Conservation (phyloP, 2,888 invertebrate species). For the Electrophaes corylata region DNA sequence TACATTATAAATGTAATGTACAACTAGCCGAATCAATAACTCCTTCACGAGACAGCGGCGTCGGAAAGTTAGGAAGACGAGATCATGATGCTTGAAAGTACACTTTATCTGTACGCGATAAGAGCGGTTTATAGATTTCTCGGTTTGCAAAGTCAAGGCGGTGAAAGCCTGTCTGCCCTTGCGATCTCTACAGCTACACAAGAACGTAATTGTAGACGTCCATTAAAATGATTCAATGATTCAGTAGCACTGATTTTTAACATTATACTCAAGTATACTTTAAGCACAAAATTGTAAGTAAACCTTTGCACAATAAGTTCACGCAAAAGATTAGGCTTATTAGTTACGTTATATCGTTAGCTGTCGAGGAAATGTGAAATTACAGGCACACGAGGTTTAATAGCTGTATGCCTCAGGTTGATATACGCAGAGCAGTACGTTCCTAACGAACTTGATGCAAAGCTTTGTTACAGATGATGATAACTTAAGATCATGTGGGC, state of each 20-base stretch:
- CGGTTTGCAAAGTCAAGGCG: slow-evolving; percentile 59
- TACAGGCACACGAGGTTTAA: too few relatives aligned
- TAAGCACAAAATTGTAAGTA: background rate
- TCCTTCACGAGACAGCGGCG: slow-evolving; percentile 55
- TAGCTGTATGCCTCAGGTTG: too few relatives aligned
- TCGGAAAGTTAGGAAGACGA: slow-evolving; percentile 64
- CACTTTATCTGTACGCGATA: slow-evolving; percentile 57
- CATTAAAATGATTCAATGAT: slow-evolving; percentile 69
- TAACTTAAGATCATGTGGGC: too few relatives aligned
- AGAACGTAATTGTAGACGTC: slow-evolving; percentile 73
- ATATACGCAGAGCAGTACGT: too few relatives aligned
- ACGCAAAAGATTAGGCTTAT: background rate
- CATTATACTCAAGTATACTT: slow-evolving; percentile 30
- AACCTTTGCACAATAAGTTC: background rate
- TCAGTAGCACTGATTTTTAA: slow-evolving; percentile 55
- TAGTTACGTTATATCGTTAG: background rate
- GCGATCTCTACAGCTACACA: slow-evolving; percentile 70
- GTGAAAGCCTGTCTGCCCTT: slow-evolving; percentile 80
- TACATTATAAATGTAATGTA: slow-evolving; percentile 51
- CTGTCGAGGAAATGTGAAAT: background rate
- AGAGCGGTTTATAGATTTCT: slow-evolving; percentile 55
- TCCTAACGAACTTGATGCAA: too few relatives aligned
- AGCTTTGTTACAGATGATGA: too few relatives aligned
- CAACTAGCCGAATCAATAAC: slow-evolving; percentile 67
- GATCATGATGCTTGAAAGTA: slow-evolving; percentile 54